These are phyloP conservation scores for Spisula subtruncata DNA, from an alignment of 2,888 invertebrate species.

Conservation along the genomic window DNA sequence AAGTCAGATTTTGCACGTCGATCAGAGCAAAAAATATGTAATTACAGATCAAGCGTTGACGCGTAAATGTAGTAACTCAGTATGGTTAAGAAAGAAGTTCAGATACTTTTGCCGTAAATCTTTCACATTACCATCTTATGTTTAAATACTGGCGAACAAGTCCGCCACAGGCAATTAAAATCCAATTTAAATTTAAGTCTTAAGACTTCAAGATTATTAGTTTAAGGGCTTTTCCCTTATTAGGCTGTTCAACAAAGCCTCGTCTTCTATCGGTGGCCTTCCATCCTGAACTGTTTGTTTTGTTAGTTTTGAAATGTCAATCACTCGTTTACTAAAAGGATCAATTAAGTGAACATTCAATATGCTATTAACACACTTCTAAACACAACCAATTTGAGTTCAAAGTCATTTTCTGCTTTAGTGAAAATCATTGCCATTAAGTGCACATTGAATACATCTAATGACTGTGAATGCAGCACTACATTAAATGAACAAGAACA, in stretches of 20 bases:
- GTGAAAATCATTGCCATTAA: constrained; percentile 13
- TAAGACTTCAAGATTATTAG: constrained; percentile 21
- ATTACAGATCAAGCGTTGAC: too few relatives aligned
- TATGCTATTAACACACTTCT: background rate
- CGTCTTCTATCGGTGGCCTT: background rate
- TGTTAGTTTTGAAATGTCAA: background rate
- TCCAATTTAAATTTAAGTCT: background rate
- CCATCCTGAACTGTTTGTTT: constrained; percentile 5
- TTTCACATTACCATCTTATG: background rate
- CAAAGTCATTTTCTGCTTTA: constrained; percentile 20
- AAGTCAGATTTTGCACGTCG: too few relatives aligned
- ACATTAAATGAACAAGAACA: too few relatives aligned
- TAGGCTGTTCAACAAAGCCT: background rate
- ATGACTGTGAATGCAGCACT: background rate
- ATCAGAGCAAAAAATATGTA: too few relatives aligned
- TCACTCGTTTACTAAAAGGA: constrained; percentile 27
- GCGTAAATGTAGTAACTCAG: too few relatives aligned
- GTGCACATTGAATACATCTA: background rate
- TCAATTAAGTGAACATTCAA: constrained; percentile 34
- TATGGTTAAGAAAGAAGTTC: too few relatives aligned
- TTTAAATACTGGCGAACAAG: background rate
- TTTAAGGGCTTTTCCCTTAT: background rate
- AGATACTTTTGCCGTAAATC: too few relatives aligned
- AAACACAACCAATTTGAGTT: background rate
- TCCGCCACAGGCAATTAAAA: constrained; percentile 8